Conservation (phyloP, 2,888 invertebrate species). For the Protophormia terraenovae region DNA sequence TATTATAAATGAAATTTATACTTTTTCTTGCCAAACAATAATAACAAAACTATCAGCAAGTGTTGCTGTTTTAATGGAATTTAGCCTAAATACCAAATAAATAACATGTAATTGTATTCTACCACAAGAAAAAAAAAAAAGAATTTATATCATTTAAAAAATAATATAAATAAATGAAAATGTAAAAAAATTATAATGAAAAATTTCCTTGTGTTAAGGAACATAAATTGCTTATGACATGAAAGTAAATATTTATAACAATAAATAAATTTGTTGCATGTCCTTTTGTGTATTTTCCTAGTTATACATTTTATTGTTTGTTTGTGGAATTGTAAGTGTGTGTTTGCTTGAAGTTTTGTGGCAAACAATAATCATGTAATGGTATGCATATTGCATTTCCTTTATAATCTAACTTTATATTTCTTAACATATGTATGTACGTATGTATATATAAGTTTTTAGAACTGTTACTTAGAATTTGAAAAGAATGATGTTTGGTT, state of each 20-base stretch:
- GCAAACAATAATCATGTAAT: slow-evolving; percentile 44
- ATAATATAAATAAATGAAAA: neutral
- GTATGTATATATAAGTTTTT: too few relatives aligned
- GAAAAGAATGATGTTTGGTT: neutral
- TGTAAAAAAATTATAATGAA: neutral
- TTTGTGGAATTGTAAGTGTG: neutral
- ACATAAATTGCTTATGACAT: slow-evolving; percentile 66
- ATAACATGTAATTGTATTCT: slow-evolving; percentile 57
- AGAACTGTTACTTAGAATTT: slow-evolving; percentile 1
- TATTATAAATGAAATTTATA: slow-evolving; percentile 34
- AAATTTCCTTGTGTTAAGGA: slow-evolving; percentile 44
- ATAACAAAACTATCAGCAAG: slow-evolving; percentile 39
- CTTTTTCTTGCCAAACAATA: slow-evolving; percentile 10
- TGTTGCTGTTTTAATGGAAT: slow-evolving; percentile 58
- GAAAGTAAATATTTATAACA: slow-evolving; percentile 52
- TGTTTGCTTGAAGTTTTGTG: slow-evolving; percentile 2
- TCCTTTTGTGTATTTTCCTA: slow-evolving; percentile 35
- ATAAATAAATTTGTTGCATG: slow-evolving; percentile 65
- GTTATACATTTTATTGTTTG: neutral
- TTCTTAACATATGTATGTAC: too few relatives aligned
- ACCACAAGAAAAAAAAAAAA: neutral
- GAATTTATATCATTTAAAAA: slow-evolving; percentile 14
- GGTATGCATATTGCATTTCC: slow-evolving; percentile 63
- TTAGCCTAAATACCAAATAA: slow-evolving; percentile 66
- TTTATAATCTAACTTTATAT: neutral